These are phyloP conservation scores for Neoniphon sammara DNA, from an alignment of 2,797 vertebrate genomes.

Conservation along the genomic window DNA sequence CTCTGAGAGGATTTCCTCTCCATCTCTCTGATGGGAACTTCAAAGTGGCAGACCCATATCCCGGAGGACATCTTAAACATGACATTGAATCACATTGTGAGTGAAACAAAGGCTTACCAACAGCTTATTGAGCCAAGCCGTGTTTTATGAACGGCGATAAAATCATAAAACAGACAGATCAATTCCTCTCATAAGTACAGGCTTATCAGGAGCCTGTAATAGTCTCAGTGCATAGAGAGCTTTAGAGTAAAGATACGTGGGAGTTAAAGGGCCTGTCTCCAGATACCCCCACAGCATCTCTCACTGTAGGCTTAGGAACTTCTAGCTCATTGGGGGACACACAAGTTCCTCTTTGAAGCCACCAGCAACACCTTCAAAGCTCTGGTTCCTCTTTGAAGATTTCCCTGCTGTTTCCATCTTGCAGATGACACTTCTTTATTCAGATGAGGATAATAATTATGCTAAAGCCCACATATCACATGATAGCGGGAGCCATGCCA, in stretches of 20 bases:
- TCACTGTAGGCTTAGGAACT: slow-evolving; percentile 63
- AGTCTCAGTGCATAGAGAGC: slow-evolving; percentile 23
- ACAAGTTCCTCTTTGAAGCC: slow-evolving; percentile 80
- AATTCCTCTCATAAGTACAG: slow-evolving; percentile 19
- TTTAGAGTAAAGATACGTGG: slow-evolving; percentile 39
- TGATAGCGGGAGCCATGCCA: slow-evolving; percentile 8
- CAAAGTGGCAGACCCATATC: slow-evolving; percentile 27
- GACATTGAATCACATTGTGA: slow-evolving; percentile 23
- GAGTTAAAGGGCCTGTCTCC: slow-evolving; percentile 45
- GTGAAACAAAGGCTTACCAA: slow-evolving; percentile 29
- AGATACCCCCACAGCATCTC: slow-evolving; percentile 41
- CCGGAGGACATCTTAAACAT: slow-evolving; percentile 33
- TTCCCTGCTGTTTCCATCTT: slow-evolving; percentile 62
- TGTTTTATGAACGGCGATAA: slow-evolving; percentile 55
- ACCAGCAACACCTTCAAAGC: slow-evolving; percentile 82
- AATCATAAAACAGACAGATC: slow-evolving; percentile 36
- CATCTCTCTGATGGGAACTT: slow-evolving; percentile 37
- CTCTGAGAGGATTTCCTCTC: slow-evolving; percentile 20
- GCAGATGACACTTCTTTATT: slow-evolving; percentile 69
- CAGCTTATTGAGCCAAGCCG: slow-evolving; percentile 30
- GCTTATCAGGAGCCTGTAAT: slow-evolving; percentile 37
- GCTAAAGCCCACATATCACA: slow-evolving; percentile 48
- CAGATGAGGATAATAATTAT: slow-evolving; percentile 67
- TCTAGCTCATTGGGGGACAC: slow-evolving; percentile 66
- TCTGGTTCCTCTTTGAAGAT: slow-evolving; percentile 79